Percentiles rank a stretch among this genome's conserved stretches.
Evolutionary conservation across 2,113 vertebrate genomes (phyloP).

Genomic region (Oostethus manadensis): DNA sequence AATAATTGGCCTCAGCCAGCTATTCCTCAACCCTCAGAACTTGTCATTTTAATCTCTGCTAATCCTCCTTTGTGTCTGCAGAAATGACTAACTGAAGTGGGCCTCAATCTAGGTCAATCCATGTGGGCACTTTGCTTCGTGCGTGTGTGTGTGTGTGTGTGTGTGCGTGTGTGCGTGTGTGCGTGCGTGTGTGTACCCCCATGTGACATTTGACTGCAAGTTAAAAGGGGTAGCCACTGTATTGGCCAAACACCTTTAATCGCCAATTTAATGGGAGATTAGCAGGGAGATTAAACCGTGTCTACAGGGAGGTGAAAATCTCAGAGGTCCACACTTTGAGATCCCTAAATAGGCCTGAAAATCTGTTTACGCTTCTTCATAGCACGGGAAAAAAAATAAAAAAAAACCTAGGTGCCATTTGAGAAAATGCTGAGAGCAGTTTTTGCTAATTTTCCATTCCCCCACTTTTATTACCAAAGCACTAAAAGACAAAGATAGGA

Average conservation of each 20-base stretch:
- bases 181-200: constrained; percentile 15
- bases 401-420: background rate
- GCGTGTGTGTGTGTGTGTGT: constrained; percentile 7
- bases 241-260: constrained; percentile 66
- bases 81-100: constrained; percentile 64
- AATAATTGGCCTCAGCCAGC: constrained; percentile 66
- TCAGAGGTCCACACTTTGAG: constrained; percentile 25
- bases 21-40: constrained; percentile 56
- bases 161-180: constrained; percentile 4
- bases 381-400: constrained; percentile 23
- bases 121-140: constrained; percentile 27
- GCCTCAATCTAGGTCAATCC: constrained; percentile 66
- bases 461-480: background rate
- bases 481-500: constrained; percentile 19
- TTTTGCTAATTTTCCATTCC: constrained; percentile 1
- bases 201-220: constrained; percentile 49
- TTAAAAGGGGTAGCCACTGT: constrained; percentile 41
- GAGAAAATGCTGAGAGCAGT: constrained; percentile 1
- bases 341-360: constrained; percentile 26
- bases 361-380: constrained; percentile 23
- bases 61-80: constrained; percentile 66
- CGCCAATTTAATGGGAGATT: constrained; percentile 67
- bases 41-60: constrained; percentile 69
- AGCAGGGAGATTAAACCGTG: constrained; percentile 49
- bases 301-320: constrained; percentile 28